These are phyloP conservation scores for Nymphalis urticae DNA, from an alignment of 2,888 invertebrate genomes.

Conservation along the genomic window DNA sequence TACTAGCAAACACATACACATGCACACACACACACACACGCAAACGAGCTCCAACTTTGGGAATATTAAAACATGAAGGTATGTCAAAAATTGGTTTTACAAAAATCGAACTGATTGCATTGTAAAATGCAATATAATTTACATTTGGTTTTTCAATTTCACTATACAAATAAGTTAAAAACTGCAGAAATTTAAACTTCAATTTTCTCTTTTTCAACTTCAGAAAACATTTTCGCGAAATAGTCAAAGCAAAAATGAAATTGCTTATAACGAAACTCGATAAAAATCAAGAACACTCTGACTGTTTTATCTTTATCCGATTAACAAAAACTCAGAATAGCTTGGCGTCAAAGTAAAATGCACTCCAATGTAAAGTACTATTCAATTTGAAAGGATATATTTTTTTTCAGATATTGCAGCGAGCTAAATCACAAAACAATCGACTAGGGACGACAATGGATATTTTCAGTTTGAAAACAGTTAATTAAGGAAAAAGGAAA, in stretches of 20 bases:
- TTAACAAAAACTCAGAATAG: slow-evolving; percentile 29
- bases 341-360: slow-evolving; percentile 25
- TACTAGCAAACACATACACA: no score
- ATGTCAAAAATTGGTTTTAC: no score
- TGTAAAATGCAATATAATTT: no score
- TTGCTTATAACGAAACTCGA: slow-evolving; percentile 21
- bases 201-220: neutral
- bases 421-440: slow-evolving; percentile 14
- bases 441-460: neutral
- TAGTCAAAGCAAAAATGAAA: slow-evolving; percentile 21
- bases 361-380: slow-evolving; percentile 12
- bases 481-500: no score
- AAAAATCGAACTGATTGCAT: no score
- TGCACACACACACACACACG: no score
- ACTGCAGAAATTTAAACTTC: neutral
- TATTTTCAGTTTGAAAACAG: neutral
- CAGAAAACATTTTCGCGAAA: neutral
- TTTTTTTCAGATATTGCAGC: slow-evolving; percentile 15
- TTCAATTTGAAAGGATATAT: slow-evolving; percentile 27
- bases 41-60: no score
- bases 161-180: neutral
- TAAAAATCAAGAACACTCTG: slow-evolving; percentile 16
- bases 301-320: slow-evolving; percentile 30
- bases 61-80: no score
- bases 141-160: neutral